Conservation (phyloP, 1,140 invertebrate genomes). For the Drusus annulatus region DNA sequence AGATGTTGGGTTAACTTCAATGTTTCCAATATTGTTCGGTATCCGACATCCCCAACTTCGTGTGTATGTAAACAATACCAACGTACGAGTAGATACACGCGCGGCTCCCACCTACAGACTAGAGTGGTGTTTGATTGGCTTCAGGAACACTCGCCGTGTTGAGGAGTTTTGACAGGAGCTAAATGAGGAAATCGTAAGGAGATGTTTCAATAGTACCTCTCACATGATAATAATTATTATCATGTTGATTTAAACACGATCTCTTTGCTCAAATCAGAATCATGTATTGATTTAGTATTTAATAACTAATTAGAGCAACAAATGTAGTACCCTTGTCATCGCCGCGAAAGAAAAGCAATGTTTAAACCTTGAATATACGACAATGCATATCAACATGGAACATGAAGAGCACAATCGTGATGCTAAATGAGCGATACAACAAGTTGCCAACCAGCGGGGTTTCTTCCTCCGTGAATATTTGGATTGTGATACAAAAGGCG, state of each 20-base stretch:
- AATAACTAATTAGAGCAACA: neutral
- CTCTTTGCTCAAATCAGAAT: neutral
- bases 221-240: neutral
- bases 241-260: neutral
- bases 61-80: neutral
- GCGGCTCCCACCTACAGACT: neutral
- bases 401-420: constrained; percentile 27
- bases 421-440: constrained; percentile 14
- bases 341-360: constrained; percentile 29
- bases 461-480: constrained; percentile 49
- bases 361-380: neutral
- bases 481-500: constrained; percentile 51
- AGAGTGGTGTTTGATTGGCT: constrained; percentile 54
- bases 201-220: constrained; percentile 47
- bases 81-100: neutral
- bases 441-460: constrained; percentile 56
- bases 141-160: constrained; percentile 49
- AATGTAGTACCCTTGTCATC: neutral
- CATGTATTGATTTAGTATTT: neutral
- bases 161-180: constrained; percentile 45
- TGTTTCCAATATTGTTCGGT: constrained; percentile 45
- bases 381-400: constrained; percentile 28
- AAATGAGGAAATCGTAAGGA: constrained; percentile 26
- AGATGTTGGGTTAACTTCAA: constrained; percentile 33
- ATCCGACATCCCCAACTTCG: neutral